These are phyloP conservation scores for Sander vitreus DNA, from an alignment of 2,113 vertebrate species.

Conservation along the genomic window DNA sequence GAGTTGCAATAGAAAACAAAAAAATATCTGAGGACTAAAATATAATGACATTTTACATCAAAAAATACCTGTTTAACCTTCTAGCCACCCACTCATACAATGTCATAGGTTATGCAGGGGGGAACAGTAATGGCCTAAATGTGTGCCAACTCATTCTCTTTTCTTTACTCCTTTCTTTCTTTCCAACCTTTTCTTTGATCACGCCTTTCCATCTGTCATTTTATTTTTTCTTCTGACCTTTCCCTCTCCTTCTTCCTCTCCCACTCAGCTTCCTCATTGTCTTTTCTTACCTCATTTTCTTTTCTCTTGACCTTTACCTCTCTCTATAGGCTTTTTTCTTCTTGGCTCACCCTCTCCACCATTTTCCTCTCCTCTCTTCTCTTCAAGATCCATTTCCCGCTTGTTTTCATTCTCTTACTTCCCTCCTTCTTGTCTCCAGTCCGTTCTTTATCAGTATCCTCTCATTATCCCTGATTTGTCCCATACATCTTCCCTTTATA, in stretches of 20 bases:
- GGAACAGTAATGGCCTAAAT: conserved; percentile 1
- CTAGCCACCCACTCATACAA: neutral
- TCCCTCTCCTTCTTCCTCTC: conserved; percentile 32
- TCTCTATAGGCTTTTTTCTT: conserved; percentile 10
- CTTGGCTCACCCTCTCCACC: neutral
- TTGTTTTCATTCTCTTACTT: neutral
- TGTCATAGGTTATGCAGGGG: neutral
- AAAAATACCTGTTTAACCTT: conserved; percentile 1
- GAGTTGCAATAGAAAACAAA: conserved; percentile 40
- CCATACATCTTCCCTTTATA: neutral
- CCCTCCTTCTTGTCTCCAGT: neutral
- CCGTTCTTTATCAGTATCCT: neutral
- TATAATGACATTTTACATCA: neutral
- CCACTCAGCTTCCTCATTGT: conserved; percentile 46
- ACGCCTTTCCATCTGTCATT: conserved; percentile 51
- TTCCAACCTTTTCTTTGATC: conserved; percentile 57
- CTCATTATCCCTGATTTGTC: conserved; percentile 5
- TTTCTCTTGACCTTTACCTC: conserved; percentile 59
- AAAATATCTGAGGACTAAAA: conserved; percentile 2
- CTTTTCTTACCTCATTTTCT: conserved; percentile 49
- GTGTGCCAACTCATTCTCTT: conserved; percentile 18
- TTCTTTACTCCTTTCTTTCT: conserved; percentile 13
- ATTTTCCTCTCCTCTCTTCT: neutral
- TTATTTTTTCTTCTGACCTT: conserved; percentile 61
- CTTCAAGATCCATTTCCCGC: neutral